Percentiles rank a stretch among this genome's conserved stretches.
These are phyloP conservation scores for Carollia perspicillata DNA, from an alignment of 2,113 vertebrate genomes.

Conservation along the genomic window DNA sequence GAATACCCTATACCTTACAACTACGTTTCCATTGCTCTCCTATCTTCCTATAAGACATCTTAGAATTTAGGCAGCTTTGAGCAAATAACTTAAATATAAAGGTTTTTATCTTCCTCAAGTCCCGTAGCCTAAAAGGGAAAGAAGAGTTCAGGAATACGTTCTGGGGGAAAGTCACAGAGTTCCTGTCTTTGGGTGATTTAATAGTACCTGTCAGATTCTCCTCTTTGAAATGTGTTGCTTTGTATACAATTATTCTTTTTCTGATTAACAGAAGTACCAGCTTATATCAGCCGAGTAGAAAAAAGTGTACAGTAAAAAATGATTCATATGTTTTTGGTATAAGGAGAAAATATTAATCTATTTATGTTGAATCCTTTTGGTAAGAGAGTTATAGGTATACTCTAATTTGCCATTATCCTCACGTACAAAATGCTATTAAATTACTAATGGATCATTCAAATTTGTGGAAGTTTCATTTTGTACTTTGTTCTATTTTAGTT, in stretches of 20 bases:
- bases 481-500: background rate
- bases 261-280: background rate
- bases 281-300: background rate
- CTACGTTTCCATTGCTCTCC: background rate
- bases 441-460: background rate
- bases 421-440: background rate
- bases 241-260: background rate
- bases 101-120: background rate
- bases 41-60: background rate
- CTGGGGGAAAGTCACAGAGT: background rate
- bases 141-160: background rate
- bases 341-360: background rate
- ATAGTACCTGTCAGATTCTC: background rate
- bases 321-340: background rate
- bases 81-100: background rate
- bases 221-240: background rate
- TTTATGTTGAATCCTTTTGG: background rate
- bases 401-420: background rate
- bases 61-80: background rate
- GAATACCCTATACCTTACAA: background rate
- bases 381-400: background rate
- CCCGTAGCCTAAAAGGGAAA: background rate
- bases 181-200: background rate
- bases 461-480: background rate
- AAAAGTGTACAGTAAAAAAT: background rate